phyloP scores from a whole-genome alignment of 92 coral and sea anemone genomes.

The Epizoanthus scotinus region DNA sequence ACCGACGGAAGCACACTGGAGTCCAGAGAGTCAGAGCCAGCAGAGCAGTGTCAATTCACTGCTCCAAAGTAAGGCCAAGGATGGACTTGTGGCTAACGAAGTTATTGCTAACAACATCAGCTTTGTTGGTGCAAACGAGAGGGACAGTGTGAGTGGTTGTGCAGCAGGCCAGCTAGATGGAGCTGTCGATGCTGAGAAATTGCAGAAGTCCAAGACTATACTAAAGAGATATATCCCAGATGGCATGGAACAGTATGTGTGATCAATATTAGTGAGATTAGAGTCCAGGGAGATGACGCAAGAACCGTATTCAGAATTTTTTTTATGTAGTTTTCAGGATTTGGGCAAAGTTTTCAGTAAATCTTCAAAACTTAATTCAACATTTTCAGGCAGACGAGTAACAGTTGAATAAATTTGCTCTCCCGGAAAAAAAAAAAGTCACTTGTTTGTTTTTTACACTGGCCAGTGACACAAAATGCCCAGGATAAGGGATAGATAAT shows the following conservation, averaged over 20 bases:
- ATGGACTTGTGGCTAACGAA: not conserved
- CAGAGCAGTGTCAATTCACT: not conserved
- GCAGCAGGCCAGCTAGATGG: constrained; percentile 8
- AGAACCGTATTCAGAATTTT: too few species aligned
- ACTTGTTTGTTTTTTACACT: too few species aligned
- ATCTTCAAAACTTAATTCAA: too few species aligned
- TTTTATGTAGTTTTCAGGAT: too few species aligned
- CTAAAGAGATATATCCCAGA: constrained; percentile 87
- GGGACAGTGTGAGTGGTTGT: constrained; percentile 3
- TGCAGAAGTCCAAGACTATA: constrained; percentile 58
- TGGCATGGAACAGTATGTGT: constrained; percentile 98
- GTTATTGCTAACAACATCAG: not conserved
- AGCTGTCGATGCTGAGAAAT: constrained; percentile 31
- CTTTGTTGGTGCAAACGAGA: not conserved
- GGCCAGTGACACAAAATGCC: too few species aligned
- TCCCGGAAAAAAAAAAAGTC: too few species aligned
- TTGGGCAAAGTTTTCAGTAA: too few species aligned
- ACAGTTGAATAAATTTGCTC: too few species aligned
- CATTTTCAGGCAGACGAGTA: too few species aligned
- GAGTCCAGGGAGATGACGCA: too few species aligned
- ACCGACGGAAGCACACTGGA: not conserved
- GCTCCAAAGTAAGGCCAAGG: not conserved
- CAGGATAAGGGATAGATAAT: too few species aligned
- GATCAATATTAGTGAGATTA: not conserved
- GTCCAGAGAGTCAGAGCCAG: not conserved